Conservation (phyloP, 2,113 vertebrate species). For the Motacilla tschutschensis region DNA sequence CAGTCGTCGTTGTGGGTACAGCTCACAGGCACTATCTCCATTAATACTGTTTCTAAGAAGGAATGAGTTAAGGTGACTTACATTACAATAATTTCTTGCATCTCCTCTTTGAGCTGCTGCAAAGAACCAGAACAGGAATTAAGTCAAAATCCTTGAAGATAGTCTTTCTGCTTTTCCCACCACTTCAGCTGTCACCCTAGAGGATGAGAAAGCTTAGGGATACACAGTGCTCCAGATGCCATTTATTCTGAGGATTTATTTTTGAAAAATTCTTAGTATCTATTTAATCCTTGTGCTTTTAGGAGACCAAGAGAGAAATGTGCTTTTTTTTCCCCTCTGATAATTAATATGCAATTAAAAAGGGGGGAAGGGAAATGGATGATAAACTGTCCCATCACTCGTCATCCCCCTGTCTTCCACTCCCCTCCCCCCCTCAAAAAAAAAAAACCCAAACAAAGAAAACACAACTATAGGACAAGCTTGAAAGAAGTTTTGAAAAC, state of each 20-base stretch:
- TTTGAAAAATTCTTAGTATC: not conserved
- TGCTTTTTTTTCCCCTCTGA: not conserved
- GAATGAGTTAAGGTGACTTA: not conserved
- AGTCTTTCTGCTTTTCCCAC: not conserved
- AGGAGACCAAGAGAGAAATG: not conserved
- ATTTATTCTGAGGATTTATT: not conserved
- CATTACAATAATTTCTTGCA: not conserved
- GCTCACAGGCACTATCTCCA: not conserved
- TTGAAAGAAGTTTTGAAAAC: not conserved
- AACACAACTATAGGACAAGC: not conserved
- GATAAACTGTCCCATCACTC: not conserved
- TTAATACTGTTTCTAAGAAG: not conserved
- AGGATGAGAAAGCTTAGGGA: not conserved
- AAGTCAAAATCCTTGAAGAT: not conserved
- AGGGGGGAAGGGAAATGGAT: not conserved
- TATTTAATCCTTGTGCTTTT: not conserved
- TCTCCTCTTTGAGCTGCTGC: not conserved
- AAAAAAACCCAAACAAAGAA: too few relatives aligned
- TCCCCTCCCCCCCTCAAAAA: rapidly evolving
- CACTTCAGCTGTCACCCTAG: not conserved
- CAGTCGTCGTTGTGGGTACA: not conserved
- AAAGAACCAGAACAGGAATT: not conserved
- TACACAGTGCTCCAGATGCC: not conserved
- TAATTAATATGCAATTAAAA: not conserved
- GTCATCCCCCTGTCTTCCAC: rapidly evolving